Evolutionary conservation across 2,113 vertebrate genomes (phyloP).

Genomic region (Semnornis frantzii): DNA sequence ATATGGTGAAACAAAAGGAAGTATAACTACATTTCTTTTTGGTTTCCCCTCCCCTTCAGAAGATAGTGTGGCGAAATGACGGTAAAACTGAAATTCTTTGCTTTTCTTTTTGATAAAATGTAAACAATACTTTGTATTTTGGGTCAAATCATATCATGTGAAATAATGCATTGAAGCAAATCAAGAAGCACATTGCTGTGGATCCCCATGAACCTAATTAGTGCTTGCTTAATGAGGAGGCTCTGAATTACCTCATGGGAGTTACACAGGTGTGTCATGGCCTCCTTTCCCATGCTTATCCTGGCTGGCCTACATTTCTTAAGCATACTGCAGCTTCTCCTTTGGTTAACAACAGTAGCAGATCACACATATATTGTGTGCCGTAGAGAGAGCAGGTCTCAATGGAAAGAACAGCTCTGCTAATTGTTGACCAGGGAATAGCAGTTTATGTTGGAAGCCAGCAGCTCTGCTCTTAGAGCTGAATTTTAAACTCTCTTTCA

Average conservation of each 20-base stretch:
- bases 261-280: not conserved
- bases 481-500: not conserved
- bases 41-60: accelerated
- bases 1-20: not conserved
- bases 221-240: not conserved
- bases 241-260: not conserved
- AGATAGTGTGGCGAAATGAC: accelerated
- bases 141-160: not conserved
- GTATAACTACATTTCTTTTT: not conserved
- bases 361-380: not conserved
- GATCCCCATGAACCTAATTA: not conserved
- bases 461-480: not conserved
- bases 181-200: not conserved
- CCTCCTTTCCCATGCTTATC: not conserved
- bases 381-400: not conserved
- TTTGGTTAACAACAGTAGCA: not conserved
- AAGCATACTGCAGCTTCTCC: not conserved
- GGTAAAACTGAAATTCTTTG: not conserved
- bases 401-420: not conserved
- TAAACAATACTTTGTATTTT: not conserved
- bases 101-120: not conserved
- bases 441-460: not conserved
- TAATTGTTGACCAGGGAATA: not conserved
- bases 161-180: not conserved
- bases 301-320: not conserved